phyloP scores from a whole-genome alignment of 1,140 invertebrate genomes.

The Procambarus virginalis region DNA sequence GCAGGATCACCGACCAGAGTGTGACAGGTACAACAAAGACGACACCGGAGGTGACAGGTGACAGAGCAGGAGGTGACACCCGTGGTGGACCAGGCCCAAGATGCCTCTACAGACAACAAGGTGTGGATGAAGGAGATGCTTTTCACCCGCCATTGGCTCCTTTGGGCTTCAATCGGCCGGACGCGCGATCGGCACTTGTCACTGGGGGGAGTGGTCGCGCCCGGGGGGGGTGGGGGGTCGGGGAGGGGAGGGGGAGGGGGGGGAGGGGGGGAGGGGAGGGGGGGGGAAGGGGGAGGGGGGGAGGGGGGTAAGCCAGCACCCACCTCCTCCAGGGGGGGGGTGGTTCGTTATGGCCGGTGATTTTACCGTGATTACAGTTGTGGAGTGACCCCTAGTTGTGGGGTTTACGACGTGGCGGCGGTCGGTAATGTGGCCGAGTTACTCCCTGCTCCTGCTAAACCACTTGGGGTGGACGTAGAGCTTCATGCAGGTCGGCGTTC shows the following conservation, averaged over 20 bases:
- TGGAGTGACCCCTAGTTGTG: slow-evolving; percentile 27
- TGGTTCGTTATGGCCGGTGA: slow-evolving; percentile 27
- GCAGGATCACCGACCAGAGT: too few relatives aligned
- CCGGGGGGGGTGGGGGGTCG: not conserved
- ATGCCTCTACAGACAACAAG: slow-evolving; percentile 57
- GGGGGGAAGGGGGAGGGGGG: not conserved
- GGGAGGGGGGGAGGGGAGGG: not conserved
- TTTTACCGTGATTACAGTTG: slow-evolving; percentile 50
- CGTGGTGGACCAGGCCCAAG: slow-evolving; percentile 17
- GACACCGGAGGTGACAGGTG: too few relatives aligned
- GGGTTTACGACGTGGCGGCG: slow-evolving; percentile 20
- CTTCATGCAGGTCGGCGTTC: too few relatives aligned
- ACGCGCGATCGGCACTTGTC: slow-evolving; percentile 64
- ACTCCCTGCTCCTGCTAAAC: not conserved
- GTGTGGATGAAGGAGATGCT: slow-evolving; percentile 56
- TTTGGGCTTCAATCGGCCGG: slow-evolving; percentile 64
- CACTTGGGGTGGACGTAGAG: too few relatives aligned
- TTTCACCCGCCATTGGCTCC: slow-evolving; percentile 64
- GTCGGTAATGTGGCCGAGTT: not conserved
- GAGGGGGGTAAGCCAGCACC: not conserved
- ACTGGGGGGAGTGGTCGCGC: slow-evolving; percentile 18
- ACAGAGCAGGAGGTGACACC: not conserved
- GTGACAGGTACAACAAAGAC: too few relatives aligned
- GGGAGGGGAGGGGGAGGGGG: not conserved
- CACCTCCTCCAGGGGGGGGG: not conserved